phyloP scores from a whole-genome alignment of 2,797 vertebrate genomes.

The Hippocampus kuda region DNA sequence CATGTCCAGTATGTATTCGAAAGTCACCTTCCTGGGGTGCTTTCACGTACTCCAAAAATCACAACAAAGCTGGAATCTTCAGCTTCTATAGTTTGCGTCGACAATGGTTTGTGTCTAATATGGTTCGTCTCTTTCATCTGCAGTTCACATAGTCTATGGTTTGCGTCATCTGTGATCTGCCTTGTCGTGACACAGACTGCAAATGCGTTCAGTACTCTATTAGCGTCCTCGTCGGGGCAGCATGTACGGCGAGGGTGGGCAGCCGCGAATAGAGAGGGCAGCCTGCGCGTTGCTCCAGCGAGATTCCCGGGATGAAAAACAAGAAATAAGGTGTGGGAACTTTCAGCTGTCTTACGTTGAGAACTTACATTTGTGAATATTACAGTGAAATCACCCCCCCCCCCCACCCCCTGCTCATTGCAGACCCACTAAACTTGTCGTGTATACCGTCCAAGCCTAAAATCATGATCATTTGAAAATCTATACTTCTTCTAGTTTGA shows the following conservation, averaged over 20 bases:
- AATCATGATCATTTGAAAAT: too few relatives aligned
- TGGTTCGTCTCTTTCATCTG: too few relatives aligned
- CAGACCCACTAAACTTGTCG: too few relatives aligned
- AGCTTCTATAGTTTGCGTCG: too few relatives aligned
- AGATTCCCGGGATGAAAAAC: background rate
- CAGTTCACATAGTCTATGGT: too few relatives aligned
- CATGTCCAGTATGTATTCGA: background rate
- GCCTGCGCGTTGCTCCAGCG: background rate
- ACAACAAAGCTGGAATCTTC: too few relatives aligned
- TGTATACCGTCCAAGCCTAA: too few relatives aligned
- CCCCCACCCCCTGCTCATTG: too few relatives aligned
- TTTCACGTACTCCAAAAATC: background rate
- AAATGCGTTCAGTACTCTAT: background rate
- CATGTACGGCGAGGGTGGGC: background rate
- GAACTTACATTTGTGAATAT: background rate
- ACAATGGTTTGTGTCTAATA: too few relatives aligned
- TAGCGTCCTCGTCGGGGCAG: background rate
- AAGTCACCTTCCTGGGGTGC: too few relatives aligned
- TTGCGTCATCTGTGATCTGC: too few relatives aligned
- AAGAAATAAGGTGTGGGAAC: slow-evolving; percentile 2
- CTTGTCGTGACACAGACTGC: background rate
- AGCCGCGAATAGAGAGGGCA: background rate
- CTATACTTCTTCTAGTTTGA: too few relatives aligned
- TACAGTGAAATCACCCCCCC: background rate
- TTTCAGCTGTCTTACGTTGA: background rate